Evolutionary conservation across 1,140 invertebrate species (phyloP), one percentile per base, ranked within the genome.

Genomic region (Brachionus asplanchnoidis): DNA sequence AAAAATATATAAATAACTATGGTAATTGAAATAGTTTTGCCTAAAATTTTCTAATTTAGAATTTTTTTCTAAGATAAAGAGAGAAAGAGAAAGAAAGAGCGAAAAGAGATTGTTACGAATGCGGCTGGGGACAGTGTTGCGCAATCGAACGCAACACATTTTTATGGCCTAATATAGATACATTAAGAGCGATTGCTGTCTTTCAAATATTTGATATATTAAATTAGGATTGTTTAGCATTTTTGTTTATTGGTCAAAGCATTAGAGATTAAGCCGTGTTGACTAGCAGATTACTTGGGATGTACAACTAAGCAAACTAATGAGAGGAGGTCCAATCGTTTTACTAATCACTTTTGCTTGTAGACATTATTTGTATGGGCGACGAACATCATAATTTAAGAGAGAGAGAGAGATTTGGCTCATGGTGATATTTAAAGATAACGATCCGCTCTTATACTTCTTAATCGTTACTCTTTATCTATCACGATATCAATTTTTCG

Each of bases 1-100:
- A 36, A 68, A 14, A 32, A 32, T 68, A 68, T 68, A 68, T 73
- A 42, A 73, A 73, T 73, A 73, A 73, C 68, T 73, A 73, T 73
- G 68, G 68, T 17, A 73, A 73, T 73, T 73, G 36, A 73, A 73
- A 73, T 73, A 73, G 68, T 73, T 73, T 73, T 40, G 36, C 28
- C 36, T 40, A 42, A 65, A 40, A 73, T 73, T 40, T 20, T 40
- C 32, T 73, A 73, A 40, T 20, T 40, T 42, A 17, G 36, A 73
- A 36, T 28, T 36, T 36, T 36, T 36, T 36, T 36, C 32, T 36
- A 36, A 36, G 32, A 36, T 36, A 36, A 36, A 36, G 5, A 36
- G 32, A 36, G 32, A 32, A 32, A 32, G 28, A 36, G 32, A 36
- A 36, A 36, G 32, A 36, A 1, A 36, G 6, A 36, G 0, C 6